phyloP scores from a whole-genome alignment of 2,888 invertebrate species.

The Leptarthrus brevirostris region DNA sequence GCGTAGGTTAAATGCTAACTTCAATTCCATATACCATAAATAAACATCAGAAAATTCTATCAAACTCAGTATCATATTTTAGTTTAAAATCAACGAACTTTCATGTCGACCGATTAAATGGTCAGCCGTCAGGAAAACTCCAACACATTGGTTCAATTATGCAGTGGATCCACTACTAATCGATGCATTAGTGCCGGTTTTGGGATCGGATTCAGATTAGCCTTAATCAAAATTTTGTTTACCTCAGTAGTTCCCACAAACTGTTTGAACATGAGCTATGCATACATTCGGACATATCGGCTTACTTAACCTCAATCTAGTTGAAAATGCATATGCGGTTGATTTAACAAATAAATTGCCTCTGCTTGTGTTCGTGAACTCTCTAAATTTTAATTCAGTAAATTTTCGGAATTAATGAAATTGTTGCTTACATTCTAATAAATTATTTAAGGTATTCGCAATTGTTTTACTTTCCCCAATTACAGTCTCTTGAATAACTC shows the following conservation, averaged over 20 bases:
- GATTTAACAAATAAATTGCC: constrained; percentile 35
- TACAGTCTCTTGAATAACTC: too few species aligned
- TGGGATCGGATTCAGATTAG: constrained; percentile 25
- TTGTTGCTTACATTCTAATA: too few species aligned
- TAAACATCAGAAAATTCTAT: too few species aligned
- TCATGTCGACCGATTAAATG: constrained; percentile 17
- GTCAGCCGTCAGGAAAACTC: constrained; percentile 19
- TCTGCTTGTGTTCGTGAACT: not conserved
- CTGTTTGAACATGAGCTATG: constrained; percentile 24
- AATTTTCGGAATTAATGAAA: too few species aligned
- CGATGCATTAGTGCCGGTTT: constrained; percentile 23
- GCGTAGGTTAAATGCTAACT: too few species aligned
- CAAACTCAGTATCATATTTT: too few species aligned
- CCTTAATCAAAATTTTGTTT: constrained; percentile 22
- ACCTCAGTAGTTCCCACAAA: constrained; percentile 27
- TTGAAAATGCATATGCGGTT: constrained; percentile 37
- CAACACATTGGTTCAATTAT: constrained; percentile 22
- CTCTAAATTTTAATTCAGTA: too few species aligned
- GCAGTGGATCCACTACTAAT: constrained; percentile 11
- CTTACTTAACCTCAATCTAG: constrained; percentile 18
- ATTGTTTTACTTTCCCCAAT: too few species aligned
- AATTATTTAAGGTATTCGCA: too few species aligned
- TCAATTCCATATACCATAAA: too few species aligned
- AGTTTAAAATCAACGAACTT: not conserved
- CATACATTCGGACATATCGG: not conserved